phyloP scores from a whole-genome alignment of 2,797 vertebrate genomes.

The Gallinago nigripennis region DNA sequence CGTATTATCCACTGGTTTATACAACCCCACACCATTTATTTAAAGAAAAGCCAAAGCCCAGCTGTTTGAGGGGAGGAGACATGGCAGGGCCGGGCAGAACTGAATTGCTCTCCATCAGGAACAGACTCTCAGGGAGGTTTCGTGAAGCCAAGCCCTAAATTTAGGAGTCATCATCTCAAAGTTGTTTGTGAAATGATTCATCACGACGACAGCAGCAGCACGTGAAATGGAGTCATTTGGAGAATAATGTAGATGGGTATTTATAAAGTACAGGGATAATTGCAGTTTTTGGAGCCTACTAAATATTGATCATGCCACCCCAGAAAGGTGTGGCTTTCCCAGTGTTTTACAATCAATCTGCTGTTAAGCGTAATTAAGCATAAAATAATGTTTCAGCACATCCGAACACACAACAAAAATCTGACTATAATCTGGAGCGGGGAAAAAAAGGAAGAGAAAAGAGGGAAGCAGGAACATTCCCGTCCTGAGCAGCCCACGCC shows the following conservation, averaged over 20 bases:
- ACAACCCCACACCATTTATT: neutral
- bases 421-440: neutral
- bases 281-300: neutral
- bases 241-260: neutral
- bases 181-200: neutral
- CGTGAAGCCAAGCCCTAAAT: neutral
- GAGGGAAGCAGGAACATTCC: neutral
- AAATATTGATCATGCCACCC: accelerated
- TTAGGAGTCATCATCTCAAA: constrained; percentile 1
- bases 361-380: neutral
- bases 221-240: neutral
- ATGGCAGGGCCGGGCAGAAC: neutral
- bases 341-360: neutral
- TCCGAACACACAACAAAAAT: neutral
- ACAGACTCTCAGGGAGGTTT: neutral
- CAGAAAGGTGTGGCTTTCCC: neutral
- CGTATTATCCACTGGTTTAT: neutral
- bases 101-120: neutral
- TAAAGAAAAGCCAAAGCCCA: neutral
- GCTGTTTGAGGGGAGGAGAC: neutral
- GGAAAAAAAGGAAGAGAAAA: neutral
- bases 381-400: neutral
- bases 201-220: neutral
- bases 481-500: neutral
- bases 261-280: neutral